A percentile compares a stretch with the other conserved stretches of the same genome.
Evolutionary conservation across 1,140 invertebrate genomes (phyloP).

Genomic region (Trypoxylus dichotomus): DNA sequence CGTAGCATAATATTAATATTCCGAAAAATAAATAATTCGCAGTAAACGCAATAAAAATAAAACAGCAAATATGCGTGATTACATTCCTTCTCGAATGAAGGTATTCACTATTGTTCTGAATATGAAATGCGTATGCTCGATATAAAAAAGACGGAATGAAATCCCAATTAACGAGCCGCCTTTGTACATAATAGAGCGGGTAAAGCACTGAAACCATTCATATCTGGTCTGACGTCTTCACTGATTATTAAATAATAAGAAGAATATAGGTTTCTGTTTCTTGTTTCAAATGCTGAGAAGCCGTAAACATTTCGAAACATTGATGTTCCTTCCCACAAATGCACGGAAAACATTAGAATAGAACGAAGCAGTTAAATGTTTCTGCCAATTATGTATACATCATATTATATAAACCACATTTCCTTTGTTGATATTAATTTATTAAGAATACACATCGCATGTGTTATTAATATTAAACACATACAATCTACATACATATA

Average conservation of each 20-base stretch:
- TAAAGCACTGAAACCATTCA: not conserved
- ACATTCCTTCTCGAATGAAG: too few relatives aligned
- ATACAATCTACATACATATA: slow-evolving; percentile 20
- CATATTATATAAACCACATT: slow-evolving; percentile 31
- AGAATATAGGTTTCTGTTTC: slow-evolving; percentile 24
- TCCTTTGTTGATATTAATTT: slow-evolving; percentile 32
- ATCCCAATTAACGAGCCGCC: not conserved
- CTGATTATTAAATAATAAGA: slow-evolving; percentile 28
- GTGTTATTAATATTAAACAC: slow-evolving; percentile 29
- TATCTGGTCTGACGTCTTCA: not conserved
- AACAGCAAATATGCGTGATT: too few relatives aligned
- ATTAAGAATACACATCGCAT: slow-evolving; percentile 28
- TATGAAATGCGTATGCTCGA: too few relatives aligned
- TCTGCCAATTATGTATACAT: slow-evolving; percentile 30
- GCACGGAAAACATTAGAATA: slow-evolving; percentile 24
- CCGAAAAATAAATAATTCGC: too few relatives aligned
- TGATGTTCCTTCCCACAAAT: slow-evolving; percentile 25
- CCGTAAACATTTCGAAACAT: slow-evolving; percentile 26
- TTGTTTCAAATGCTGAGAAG: slow-evolving; percentile 14
- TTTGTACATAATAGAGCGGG: not conserved
- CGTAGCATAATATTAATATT: too few relatives aligned
- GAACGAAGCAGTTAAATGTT: slow-evolving; percentile 9
- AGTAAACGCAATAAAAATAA: too few relatives aligned
- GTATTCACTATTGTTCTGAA: too few relatives aligned
- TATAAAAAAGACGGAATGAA: too few relatives aligned